Conservation (phyloP, 2,888 invertebrate genomes). For the Campopleginae sp. region DNA sequence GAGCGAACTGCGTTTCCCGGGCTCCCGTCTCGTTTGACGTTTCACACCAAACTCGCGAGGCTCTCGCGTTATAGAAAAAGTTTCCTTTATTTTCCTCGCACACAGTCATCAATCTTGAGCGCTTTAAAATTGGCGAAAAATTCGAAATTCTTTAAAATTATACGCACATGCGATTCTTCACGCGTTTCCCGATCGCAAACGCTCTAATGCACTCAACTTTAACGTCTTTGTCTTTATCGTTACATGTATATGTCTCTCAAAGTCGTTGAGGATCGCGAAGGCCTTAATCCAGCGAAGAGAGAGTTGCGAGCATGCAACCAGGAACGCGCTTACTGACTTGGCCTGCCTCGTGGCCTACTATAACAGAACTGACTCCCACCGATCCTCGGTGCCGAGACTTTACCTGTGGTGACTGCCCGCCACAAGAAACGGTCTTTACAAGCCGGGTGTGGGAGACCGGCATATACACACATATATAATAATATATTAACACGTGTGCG, state of each 20-base stretch:
- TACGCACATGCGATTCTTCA: slow-evolving; percentile 20
- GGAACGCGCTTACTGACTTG: slow-evolving; percentile 76
- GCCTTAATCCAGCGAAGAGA: slow-evolving; percentile 78
- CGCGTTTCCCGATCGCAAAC: slow-evolving; percentile 31
- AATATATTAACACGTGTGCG: not conserved
- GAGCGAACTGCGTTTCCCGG: slow-evolving; percentile 7
- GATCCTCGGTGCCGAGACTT: slow-evolving; percentile 74
- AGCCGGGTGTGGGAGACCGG: slow-evolving; percentile 60
- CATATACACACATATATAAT: slow-evolving; percentile 25
- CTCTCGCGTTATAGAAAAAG: not conserved
- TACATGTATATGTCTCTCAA: slow-evolving; percentile 35
- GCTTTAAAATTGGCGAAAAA: not conserved
- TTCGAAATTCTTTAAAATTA: not conserved
- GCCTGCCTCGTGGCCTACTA: slow-evolving; percentile 84
- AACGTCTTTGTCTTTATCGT: not conserved
- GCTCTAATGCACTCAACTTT: slow-evolving; percentile 1
- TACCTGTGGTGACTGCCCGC: slow-evolving; percentile 72
- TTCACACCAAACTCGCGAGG: not conserved
- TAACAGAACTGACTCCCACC: slow-evolving; percentile 84
- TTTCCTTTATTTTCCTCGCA: not conserved
- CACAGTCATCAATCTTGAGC: slow-evolving; percentile 2
- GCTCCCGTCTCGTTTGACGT: not conserved
- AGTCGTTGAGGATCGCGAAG: slow-evolving; percentile 59
- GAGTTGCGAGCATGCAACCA: slow-evolving; percentile 79
- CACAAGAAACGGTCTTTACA: slow-evolving; percentile 77